Conservation (phyloP, 2,113 vertebrate genomes). For the Kobus ellipsiprymnus region DNA sequence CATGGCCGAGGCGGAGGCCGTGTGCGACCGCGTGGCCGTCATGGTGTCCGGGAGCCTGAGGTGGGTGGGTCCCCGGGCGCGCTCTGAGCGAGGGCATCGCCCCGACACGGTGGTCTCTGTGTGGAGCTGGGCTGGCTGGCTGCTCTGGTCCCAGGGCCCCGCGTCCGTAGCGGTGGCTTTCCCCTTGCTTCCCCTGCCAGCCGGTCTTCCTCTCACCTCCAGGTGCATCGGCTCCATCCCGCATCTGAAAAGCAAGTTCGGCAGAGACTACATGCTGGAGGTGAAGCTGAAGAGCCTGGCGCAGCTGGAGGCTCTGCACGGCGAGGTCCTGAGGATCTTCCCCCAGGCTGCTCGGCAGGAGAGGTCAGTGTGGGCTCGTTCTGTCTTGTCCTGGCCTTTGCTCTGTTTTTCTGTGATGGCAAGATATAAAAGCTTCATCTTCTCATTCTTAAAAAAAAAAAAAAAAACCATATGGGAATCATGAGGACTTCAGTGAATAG, state of each 20-base stretch:
- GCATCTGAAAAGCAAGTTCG: slow-evolving; percentile 90
- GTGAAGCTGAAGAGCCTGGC: slow-evolving; percentile 84
- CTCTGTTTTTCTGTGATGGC: not conserved
- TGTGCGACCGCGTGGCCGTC: slow-evolving; percentile 94
- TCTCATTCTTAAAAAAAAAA: not conserved
- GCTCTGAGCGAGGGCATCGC: not conserved
- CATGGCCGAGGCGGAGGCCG: slow-evolving; percentile 94
- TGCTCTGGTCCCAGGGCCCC: not conserved
- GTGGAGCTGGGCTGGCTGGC: not conserved
- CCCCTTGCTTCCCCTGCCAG: not conserved
- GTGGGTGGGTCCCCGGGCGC: slow-evolving; percentile 61
- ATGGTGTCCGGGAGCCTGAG: slow-evolving; percentile 92
- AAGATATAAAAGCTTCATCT: not conserved
- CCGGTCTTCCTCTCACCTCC: not conserved
- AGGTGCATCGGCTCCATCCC: slow-evolving; percentile 93
- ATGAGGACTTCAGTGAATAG: not conserved
- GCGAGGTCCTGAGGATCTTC: slow-evolving; percentile 85
- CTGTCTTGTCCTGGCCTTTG: not conserved
- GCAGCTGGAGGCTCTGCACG: slow-evolving; percentile 78
- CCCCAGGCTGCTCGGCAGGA: slow-evolving; percentile 87
- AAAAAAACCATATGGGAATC: not conserved
- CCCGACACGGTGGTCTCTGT: accelerated
- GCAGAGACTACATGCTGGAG: slow-evolving; percentile 89
- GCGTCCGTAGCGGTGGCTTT: accelerated
- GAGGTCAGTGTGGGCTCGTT: slow-evolving; percentile 71